Conservation (phyloP, 1,140 invertebrate species). For the Solen grandis region DNA sequence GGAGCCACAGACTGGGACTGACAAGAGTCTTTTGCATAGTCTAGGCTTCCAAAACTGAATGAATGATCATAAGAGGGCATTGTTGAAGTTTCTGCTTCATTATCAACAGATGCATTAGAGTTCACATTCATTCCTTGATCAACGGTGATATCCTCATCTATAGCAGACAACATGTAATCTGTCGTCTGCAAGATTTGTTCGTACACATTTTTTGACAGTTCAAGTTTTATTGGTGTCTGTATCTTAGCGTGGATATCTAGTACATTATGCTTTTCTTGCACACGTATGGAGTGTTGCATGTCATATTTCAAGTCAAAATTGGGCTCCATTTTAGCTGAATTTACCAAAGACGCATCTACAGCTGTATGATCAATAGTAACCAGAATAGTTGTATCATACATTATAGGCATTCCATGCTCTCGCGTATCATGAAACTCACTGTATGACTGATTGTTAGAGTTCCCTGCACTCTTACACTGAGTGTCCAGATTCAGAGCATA, state of each 20-base stretch:
- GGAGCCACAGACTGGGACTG: not conserved
- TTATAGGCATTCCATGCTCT: slow-evolving; percentile 69
- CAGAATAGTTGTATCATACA: slow-evolving; percentile 89
- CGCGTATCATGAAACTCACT: slow-evolving; percentile 10
- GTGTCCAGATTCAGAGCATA: slow-evolving; percentile 88
- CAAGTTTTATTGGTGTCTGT: slow-evolving; percentile 91
- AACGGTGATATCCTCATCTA: slow-evolving; percentile 42
- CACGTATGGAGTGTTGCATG: slow-evolving; percentile 4
- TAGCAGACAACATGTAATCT: slow-evolving; percentile 78
- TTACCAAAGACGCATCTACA: not conserved
- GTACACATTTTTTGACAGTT: slow-evolving; percentile 91
- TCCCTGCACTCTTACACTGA: not conserved
- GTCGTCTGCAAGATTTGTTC: slow-evolving; percentile 91
- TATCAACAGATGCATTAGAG: too few relatives aligned
- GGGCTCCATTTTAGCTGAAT: slow-evolving; percentile 4
- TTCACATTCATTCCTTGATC: not conserved
- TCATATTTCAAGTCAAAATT: too few relatives aligned
- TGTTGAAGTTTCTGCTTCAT: not conserved
- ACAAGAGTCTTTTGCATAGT: not conserved
- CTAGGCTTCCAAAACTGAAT: not conserved
- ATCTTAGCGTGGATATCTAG: slow-evolving; percentile 89
- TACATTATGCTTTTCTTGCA: slow-evolving; percentile 7
- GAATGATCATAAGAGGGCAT: not conserved
- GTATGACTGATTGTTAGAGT: too few relatives aligned
- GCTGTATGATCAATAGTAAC: slow-evolving; percentile 81